These are phyloP conservation scores for Potamarius usumacintae DNA, from an alignment of 2,113 vertebrate species.

Conservation along the genomic window DNA sequence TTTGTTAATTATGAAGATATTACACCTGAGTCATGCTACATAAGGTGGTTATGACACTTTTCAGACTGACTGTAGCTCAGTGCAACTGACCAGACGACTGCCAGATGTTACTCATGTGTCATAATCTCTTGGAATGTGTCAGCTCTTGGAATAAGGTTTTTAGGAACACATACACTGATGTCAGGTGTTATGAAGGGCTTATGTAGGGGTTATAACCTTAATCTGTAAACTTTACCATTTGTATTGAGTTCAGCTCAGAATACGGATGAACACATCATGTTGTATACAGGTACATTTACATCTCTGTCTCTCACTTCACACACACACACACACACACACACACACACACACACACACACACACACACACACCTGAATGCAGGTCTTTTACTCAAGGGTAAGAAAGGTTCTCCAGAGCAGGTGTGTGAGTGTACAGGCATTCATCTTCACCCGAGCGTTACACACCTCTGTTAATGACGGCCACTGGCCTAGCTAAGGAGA, in stretches of 20 bases:
- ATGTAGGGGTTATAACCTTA: not conserved
- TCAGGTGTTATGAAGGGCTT: not conserved
- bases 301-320: not conserved
- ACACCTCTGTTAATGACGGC: slow-evolving; percentile 52
- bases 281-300: not conserved
- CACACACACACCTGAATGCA: slow-evolving; percentile 8
- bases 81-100: not conserved
- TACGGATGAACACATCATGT: not conserved
- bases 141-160: not conserved
- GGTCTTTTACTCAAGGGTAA: slow-evolving; percentile 33
- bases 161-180: not conserved
- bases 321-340: not conserved
- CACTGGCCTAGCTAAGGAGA: slow-evolving; percentile 71
- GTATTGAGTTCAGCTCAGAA: not conserved
- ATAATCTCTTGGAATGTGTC: not conserved
- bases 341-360: slow-evolving; percentile 6
- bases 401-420: slow-evolving; percentile 49
- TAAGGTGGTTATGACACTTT: not conserved
- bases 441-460: slow-evolving; percentile 57
- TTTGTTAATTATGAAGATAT: not conserved
- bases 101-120: not conserved
- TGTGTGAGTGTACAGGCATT: slow-evolving; percentile 47
- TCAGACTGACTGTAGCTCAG: not conserved
- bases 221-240: not conserved
- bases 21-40: not conserved